Conservation (phyloP, 2,797 vertebrate species). For the Phoeniculus purpureus region DNA sequence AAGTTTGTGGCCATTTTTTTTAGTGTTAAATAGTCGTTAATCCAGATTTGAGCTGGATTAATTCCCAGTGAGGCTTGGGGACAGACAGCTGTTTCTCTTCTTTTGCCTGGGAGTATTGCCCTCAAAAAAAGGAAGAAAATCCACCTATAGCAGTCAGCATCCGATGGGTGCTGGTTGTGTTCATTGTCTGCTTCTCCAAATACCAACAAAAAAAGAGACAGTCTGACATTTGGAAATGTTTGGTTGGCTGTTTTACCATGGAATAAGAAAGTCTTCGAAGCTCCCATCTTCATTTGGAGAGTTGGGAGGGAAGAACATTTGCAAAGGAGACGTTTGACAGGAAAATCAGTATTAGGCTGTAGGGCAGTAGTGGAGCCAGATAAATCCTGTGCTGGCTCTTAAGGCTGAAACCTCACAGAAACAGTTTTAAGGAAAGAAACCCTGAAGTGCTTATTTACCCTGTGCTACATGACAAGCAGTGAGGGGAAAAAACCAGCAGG, state of each 20-base stretch:
- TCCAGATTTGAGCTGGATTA: slow-evolving; percentile 59
- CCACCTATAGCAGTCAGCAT: slow-evolving; percentile 12
- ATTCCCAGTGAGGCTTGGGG: slow-evolving; percentile 51
- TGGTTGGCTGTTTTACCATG: slow-evolving; percentile 31
- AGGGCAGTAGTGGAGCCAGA: slow-evolving; percentile 40
- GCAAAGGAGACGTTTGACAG: slow-evolving; percentile 64
- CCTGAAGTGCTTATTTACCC: slow-evolving; percentile 50
- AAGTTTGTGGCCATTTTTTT: slow-evolving; percentile 19
- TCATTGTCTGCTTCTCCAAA: neutral
- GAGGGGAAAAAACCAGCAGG: neutral
- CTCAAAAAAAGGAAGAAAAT: neutral
- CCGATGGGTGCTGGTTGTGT: neutral
- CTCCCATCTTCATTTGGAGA: slow-evolving; percentile 51
- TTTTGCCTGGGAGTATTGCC: slow-evolving; percentile 4
- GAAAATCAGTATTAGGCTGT: slow-evolving; percentile 66
- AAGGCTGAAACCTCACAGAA: slow-evolving; percentile 48
- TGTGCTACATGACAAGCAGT: neutral
- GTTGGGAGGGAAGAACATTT: slow-evolving; percentile 42
- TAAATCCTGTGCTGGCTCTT: slow-evolving; percentile 60
- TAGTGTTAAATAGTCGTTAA: slow-evolving; percentile 29
- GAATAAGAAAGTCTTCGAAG: slow-evolving; percentile 48
- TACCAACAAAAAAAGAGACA: neutral
- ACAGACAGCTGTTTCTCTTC: slow-evolving; percentile 54
- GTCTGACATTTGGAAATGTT: slow-evolving; percentile 36
- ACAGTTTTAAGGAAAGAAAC: slow-evolving; percentile 44